These are phyloP conservation scores for Ancistrus triradiatus DNA, from an alignment of 2,113 vertebrate species.

Conservation along the genomic window DNA sequence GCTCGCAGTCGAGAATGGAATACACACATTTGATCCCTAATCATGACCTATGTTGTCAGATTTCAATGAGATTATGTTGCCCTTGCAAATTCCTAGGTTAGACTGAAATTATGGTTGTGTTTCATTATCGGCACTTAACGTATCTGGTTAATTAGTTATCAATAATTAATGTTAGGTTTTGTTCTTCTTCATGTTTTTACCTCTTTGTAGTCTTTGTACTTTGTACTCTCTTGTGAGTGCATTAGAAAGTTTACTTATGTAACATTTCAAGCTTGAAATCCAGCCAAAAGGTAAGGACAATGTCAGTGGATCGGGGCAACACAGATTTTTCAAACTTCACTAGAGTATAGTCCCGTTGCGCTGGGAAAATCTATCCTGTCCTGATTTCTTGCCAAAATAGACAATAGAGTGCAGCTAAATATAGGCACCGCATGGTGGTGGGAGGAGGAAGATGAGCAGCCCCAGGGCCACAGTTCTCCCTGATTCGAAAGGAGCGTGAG, in stretches of 20 bases:
- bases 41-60: conserved; percentile 1
- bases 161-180: neutral
- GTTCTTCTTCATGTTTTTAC: neutral
- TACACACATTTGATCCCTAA: neutral
- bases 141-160: neutral
- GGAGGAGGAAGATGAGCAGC: conserved; percentile 20
- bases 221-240: conserved; percentile 6
- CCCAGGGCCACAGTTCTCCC: conserved; percentile 16
- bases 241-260: no score
- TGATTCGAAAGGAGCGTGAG: conserved; percentile 12
- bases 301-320: conserved; percentile 42
- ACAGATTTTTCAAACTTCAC: conserved; percentile 45
- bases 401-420: conserved; percentile 44
- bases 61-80: neutral
- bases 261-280: conserved; percentile 36
- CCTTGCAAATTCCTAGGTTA: conserved; percentile 1
- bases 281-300: conserved; percentile 43
- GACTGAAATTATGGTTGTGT: no score
- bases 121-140: no score
- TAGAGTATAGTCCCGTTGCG: conserved; percentile 25
- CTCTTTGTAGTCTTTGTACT: conserved; percentile 53
- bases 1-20: conserved; percentile 41
- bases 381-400: conserved; percentile 51
- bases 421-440: conserved; percentile 25
- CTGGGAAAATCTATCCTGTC: conserved; percentile 45